phyloP scores from a whole-genome alignment of 2,888 invertebrate genomes.

The Eupithecia pulchellata region DNA sequence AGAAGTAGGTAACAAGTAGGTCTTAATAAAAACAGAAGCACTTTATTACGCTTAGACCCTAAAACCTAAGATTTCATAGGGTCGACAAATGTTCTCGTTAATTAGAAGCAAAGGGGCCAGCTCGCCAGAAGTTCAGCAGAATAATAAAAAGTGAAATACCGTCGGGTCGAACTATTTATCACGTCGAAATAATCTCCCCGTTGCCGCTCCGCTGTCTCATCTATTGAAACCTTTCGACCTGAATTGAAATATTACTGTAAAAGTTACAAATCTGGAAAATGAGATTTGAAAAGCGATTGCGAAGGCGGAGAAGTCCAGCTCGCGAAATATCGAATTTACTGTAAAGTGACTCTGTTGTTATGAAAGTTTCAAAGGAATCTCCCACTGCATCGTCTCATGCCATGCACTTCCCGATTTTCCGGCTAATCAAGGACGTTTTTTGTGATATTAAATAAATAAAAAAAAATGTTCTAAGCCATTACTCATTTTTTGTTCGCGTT shows the following conservation, averaged over 20 bases:
- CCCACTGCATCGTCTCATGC: background rate
- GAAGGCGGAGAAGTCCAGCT: conserved; percentile 49
- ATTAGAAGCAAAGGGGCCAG: conserved; percentile 16
- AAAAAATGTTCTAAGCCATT: too few species aligned
- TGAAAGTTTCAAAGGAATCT: conserved; percentile 27
- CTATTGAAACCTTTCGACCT: conserved; percentile 65
- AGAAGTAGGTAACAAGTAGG: background rate
- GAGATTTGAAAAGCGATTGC: conserved; percentile 61
- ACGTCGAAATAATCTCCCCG: conserved; percentile 23
- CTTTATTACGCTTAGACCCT: background rate
- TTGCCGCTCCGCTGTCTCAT: conserved; percentile 44
- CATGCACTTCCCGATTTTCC: background rate
- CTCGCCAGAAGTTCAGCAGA: conserved; percentile 18
- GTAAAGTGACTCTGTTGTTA: conserved; percentile 37
- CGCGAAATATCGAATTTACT: conserved; percentile 56
- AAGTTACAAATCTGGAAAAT: conserved; percentile 58
- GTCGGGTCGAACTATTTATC: conserved; percentile 29
- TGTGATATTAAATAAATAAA: background rate
- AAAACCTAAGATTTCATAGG: conserved; percentile 11
- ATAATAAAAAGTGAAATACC: conserved; percentile 36
- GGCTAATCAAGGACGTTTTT: background rate
- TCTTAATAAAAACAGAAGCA: background rate
- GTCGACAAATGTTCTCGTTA: conserved; percentile 15
- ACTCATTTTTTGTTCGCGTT: background rate
- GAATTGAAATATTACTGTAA: conserved; percentile 59